Evolutionary conservation across 1,140 invertebrate species (phyloP).

Genomic region (Charaxes varanes): DNA sequence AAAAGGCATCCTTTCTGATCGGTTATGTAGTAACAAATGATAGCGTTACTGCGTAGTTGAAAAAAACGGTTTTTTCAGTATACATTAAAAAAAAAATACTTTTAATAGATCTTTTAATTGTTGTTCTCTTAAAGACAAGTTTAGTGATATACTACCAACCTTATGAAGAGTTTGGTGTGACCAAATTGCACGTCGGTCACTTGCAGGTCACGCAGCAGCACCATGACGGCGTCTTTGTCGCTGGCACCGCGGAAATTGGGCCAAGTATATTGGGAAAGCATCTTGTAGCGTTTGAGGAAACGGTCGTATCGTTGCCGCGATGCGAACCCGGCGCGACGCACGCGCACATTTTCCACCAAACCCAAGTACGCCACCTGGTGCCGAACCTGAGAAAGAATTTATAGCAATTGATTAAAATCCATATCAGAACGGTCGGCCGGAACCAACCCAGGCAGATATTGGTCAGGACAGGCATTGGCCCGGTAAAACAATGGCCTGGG

Average conservation of each 20-base stretch:
- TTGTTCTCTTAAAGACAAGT: no score
- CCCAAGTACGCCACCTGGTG: conserved; percentile 95
- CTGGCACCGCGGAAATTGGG: conserved; percentile 89
- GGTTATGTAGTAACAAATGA: no score
- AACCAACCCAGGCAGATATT: no score
- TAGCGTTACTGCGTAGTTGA: no score
- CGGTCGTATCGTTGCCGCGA: conserved; percentile 92
- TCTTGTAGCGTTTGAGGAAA: conserved; percentile 93
- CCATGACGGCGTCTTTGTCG: conserved; percentile 87
- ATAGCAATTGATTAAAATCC: background rate
- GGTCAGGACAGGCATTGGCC: no score
- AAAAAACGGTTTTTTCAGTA: no score
- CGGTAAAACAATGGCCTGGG: no score
- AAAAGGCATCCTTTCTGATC: no score
- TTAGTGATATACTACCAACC: conserved; percentile 67
- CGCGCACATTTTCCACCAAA: conserved; percentile 93
- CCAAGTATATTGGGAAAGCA: conserved; percentile 96
- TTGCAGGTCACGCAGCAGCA: conserved; percentile 86
- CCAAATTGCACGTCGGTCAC: conserved; percentile 94
- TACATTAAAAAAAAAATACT: no score
- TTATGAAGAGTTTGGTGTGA: conserved; percentile 95
- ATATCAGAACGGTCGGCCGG: no score
- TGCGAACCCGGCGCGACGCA: conserved; percentile 94
- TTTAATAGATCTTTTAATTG: no score
- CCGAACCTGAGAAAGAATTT: conserved; percentile 76